A percentile compares a stretch with the other conserved stretches of the same genome.
Evolutionary conservation across 2,888 invertebrate species (phyloP).

Genomic region (Congeria kusceri): DNA sequence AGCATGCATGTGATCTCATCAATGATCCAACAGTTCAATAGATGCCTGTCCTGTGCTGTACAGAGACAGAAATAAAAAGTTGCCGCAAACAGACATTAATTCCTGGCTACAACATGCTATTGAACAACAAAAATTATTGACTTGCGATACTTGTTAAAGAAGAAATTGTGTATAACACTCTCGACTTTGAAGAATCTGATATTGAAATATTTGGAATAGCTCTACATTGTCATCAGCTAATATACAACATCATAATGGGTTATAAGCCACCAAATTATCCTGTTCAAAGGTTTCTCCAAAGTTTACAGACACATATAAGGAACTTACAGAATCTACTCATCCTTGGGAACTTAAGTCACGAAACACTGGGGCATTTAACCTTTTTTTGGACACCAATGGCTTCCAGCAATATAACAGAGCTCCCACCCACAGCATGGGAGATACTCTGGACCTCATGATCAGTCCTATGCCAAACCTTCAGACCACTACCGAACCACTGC

Average conservation of each 20-base stretch:
- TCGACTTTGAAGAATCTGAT: constrained; percentile 19
- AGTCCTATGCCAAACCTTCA: constrained; percentile 13
- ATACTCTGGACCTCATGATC: constrained; percentile 23
- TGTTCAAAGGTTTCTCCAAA: constrained; percentile 19
- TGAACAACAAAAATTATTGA: constrained; percentile 20
- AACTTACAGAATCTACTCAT: constrained; percentile 11
- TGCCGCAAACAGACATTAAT: constrained; percentile 9
- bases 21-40: constrained; percentile 17
- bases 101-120: constrained; percentile 4
- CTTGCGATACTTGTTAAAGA: constrained; percentile 15
- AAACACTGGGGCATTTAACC: constrained; percentile 21
- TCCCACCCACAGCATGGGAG: constrained; percentile 32
- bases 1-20: constrained; percentile 29
- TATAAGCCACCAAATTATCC: constrained; percentile 21
- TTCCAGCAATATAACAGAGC: constrained; percentile 19
- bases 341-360: constrained; percentile 34
- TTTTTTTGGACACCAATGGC: constrained; percentile 12
- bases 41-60: constrained; percentile 32
- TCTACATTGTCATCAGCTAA: constrained; percentile 7
- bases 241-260: constrained; percentile 23
- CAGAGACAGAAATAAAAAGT: constrained; percentile 22
- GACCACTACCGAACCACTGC: constrained; percentile 17
- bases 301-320: constrained; percentile 17
- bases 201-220: constrained; percentile 29
- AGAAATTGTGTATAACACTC: constrained; percentile 5